phyloP scores from a whole-genome alignment of 2,113 vertebrate genomes.

The Micronycteris hirsuta region DNA sequence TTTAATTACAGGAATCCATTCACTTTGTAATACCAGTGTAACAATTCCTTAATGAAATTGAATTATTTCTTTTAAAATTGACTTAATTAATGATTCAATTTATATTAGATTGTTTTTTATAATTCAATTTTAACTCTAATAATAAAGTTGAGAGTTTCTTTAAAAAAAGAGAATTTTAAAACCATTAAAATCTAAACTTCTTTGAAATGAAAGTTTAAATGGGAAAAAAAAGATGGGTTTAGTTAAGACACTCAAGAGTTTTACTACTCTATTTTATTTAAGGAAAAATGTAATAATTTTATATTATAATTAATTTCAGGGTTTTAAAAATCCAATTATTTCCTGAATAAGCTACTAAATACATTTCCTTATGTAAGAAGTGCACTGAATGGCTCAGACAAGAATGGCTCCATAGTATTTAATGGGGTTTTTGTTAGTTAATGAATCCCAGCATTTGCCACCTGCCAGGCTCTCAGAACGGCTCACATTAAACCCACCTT shows the following conservation, averaged over 20 bases:
- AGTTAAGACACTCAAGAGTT: constrained; percentile 66
- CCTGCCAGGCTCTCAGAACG: neutral
- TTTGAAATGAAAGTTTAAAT: constrained; percentile 61
- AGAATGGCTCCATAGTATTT: constrained; percentile 26
- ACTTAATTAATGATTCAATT: constrained; percentile 82
- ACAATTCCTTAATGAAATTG: constrained; percentile 71
- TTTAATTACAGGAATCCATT: constrained; percentile 75
- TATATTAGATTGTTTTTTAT: constrained; percentile 76
- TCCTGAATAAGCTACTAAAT: constrained; percentile 67
- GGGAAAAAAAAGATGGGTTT: constrained; percentile 49
- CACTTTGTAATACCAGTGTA: constrained; percentile 66
- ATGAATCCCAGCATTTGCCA: constrained; percentile 14
- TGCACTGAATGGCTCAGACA: neutral
- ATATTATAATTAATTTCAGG: constrained; percentile 69
- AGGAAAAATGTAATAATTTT: constrained; percentile 64
- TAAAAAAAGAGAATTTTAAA: constrained; percentile 65
- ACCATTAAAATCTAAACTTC: constrained; percentile 74
- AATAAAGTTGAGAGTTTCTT: constrained; percentile 72
- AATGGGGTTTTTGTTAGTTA: constrained; percentile 50
- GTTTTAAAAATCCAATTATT: constrained; percentile 72
- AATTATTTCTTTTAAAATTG: constrained; percentile 77
- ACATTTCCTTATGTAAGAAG: constrained; percentile 61
- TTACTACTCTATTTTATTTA: constrained; percentile 73
- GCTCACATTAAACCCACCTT: neutral
- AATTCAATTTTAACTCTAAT: constrained; percentile 74